Conservation (phyloP, 2,888 invertebrate species). For the Chrysomela aeneicollis region DNA sequence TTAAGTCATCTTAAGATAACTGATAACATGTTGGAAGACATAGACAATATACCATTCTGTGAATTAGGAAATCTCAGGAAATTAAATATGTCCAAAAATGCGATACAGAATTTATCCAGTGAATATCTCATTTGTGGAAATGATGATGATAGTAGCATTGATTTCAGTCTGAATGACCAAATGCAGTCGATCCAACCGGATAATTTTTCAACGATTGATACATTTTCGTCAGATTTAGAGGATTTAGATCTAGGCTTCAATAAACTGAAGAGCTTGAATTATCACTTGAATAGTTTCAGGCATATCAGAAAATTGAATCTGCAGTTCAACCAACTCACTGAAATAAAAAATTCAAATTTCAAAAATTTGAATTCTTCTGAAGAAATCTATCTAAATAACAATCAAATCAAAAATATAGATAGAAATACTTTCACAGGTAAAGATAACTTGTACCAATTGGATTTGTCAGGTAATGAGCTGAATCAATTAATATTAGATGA, state of each 20-base stretch:
- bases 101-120: slow-evolving; percentile 30
- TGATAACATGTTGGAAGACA: slow-evolving; percentile 42
- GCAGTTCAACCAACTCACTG: slow-evolving; percentile 41
- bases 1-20: slow-evolving; percentile 44
- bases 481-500: slow-evolving; percentile 37
- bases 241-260: slow-evolving; percentile 49
- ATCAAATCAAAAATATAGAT: slow-evolving; percentile 39
- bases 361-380: slow-evolving; percentile 39
- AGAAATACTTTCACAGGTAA: slow-evolving; percentile 38
- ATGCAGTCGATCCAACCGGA: slow-evolving; percentile 9
- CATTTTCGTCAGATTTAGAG: slow-evolving; percentile 36
- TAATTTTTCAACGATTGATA: slow-evolving; percentile 23
- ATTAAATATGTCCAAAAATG: slow-evolving; percentile 42
- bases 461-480: slow-evolving; percentile 46
- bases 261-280: slow-evolving; percentile 40
- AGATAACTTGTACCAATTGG: slow-evolving; percentile 40
- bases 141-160: neutral
- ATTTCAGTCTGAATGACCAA: slow-evolving; percentile 29
- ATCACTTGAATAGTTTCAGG: slow-evolving; percentile 37
- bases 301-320: slow-evolving; percentile 42
- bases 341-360: slow-evolving; percentile 38
- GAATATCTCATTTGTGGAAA: slow-evolving; percentile 38
- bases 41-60: slow-evolving; percentile 47
- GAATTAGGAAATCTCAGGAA: slow-evolving; percentile 42
- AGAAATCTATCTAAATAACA: slow-evolving; percentile 38